phyloP scores from a whole-genome alignment of 2,888 invertebrate genomes.

The Scaptomyza parva region DNA sequence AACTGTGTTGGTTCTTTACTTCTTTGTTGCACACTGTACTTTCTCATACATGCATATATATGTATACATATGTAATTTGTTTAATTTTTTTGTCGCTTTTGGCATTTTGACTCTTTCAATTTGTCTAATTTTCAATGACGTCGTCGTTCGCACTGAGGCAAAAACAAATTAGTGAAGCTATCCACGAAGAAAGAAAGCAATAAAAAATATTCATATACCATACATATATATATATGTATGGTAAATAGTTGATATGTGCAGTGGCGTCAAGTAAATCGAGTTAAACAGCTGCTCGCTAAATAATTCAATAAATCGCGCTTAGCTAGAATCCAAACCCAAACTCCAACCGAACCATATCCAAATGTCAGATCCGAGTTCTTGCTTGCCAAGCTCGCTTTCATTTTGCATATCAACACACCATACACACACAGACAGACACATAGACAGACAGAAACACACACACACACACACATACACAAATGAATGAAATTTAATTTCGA shows the following conservation, averaged over 20 bases:
- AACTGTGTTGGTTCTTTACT: conserved; percentile 39
- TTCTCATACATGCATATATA: background rate
- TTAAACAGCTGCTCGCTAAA: conserved; percentile 79
- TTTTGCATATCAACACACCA: conserved; percentile 42
- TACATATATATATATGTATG: conserved; percentile 4
- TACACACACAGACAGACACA: conserved; percentile 12
- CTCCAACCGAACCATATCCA: conserved; percentile 26
- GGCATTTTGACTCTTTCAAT: conserved; percentile 76
- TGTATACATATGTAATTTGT: background rate
- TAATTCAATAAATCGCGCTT: conserved; percentile 78
- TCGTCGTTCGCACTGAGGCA: conserved; percentile 56
- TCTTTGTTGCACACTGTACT: conserved; percentile 17
- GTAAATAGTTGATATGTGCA: conserved; percentile 36
- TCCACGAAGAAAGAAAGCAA: conserved; percentile 24
- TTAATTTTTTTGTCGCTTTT: conserved; percentile 45
- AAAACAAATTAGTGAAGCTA: conserved; percentile 70
- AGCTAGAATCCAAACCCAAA: conserved; percentile 40
- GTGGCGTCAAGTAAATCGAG: conserved; percentile 69
- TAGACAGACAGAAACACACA: conserved; percentile 8
- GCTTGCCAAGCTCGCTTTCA: conserved; percentile 48
- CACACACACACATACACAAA: conserved; percentile 12
- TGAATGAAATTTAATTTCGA: conserved; percentile 76
- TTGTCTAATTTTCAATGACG: conserved; percentile 80
- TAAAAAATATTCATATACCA: conserved; percentile 4
- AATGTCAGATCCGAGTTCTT: conserved; percentile 29